Conservation (phyloP, 1,140 invertebrate species). For the Papilio xuthus region DNA sequence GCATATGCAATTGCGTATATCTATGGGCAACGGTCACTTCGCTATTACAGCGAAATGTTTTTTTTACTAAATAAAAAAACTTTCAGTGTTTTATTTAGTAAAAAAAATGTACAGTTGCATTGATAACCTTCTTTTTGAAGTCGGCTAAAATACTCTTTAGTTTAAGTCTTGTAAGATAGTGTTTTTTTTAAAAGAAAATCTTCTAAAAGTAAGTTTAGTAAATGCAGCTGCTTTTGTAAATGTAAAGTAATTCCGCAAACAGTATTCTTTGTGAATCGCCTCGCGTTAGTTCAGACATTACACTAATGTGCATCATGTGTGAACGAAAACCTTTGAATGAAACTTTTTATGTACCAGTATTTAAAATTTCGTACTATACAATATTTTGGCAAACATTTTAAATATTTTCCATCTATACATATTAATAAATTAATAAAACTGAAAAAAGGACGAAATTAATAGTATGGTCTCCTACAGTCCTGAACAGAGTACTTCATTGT, state of each 20-base stretch:
- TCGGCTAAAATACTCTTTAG: background rate
- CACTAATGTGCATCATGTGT: constrained; percentile 1
- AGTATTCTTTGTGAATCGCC: constrained; percentile 3
- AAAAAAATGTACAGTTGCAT: too few relatives aligned
- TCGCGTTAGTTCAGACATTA: constrained; percentile 11
- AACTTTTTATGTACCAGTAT: background rate
- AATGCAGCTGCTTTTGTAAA: background rate
- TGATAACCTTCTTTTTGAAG: too few relatives aligned
- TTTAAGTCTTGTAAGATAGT: background rate
- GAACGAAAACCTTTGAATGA: background rate
- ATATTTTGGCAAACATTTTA: background rate
- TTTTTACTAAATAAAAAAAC: too few relatives aligned
- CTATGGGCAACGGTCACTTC: too few relatives aligned
- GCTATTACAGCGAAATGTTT: too few relatives aligned
- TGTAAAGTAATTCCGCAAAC: background rate
- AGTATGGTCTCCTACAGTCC: too few relatives aligned
- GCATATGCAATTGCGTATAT: too few relatives aligned
- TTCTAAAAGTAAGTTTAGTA: background rate
- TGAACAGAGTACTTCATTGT: too few relatives aligned
- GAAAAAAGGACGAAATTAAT: too few relatives aligned
- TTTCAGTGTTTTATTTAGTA: too few relatives aligned
- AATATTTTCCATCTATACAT: background rate
- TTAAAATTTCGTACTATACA: background rate
- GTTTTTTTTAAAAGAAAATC: background rate
- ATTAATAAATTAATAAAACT: too few relatives aligned